Evolutionary conservation across 2,888 invertebrate genomes (phyloP), one percentile per base, ranked within the genome.

Genomic region (Mythimna albipuncta): DNA sequence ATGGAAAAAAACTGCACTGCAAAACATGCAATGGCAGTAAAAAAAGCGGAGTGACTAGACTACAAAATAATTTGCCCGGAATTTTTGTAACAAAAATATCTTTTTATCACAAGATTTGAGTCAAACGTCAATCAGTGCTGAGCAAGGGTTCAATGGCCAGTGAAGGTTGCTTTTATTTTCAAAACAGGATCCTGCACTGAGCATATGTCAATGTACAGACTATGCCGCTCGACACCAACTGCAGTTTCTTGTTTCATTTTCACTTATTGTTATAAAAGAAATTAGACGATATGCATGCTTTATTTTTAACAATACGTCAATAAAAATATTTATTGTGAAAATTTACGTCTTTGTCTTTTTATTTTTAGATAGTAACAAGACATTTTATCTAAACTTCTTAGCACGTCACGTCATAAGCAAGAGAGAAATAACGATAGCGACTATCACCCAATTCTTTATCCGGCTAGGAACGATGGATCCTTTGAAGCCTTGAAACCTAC

Each of bases 141-240:
- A 47, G 63, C 63, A 66, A 52, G 59, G 54, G 85, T 78, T 85
- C 82, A 85, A 64, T 71, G 78, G 41, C 84, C 82, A 76, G 38
- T 57, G 65, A 79, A 76, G 79, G 75, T 82, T 72, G 63, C 73
- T 78, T 82, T 84, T 85, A 78, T 83, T 85, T 83, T 77, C 75
- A 76, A 85, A 85, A 85, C 84, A 76, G 84, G 84, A 84, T 85
- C 61, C 67, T 61, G 66, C 69, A 68, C 63, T 35, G 57, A n/a
- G 61, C 72, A 47, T 77, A 80, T 82, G 69, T 84, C 83, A 82
- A 75, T 58, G 69, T 64, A 50, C 80, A 75, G 55, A 55, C 67
- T 47, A 75, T 61, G 64, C 54, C 47, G 59, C 58, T 62, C 54
- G 52, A 38, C 64, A 62, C 55, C n/a, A 54, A 47, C 64, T 55